phyloP scores from a whole-genome alignment of 2,797 vertebrate species.

The Cuculus canorus region DNA sequence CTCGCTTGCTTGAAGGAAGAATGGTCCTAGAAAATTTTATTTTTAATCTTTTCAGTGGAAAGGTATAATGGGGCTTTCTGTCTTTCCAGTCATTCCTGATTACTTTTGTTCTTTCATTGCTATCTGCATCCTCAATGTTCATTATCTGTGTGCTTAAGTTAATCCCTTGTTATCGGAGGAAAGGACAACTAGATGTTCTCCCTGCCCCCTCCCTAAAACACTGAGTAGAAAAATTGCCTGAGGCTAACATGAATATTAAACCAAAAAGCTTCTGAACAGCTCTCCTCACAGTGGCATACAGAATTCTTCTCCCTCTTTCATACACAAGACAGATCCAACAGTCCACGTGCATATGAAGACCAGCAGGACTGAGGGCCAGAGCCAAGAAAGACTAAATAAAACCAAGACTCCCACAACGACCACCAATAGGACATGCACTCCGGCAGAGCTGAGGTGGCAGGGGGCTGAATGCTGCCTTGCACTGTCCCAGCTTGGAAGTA shows the following conservation, averaged over 20 bases:
- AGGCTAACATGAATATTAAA: background rate
- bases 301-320: accelerated
- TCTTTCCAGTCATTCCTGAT: background rate
- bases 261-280: background rate
- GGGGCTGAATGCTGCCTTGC: background rate
- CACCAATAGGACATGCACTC: background rate
- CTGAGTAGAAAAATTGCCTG: background rate
- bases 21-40: background rate
- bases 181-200: background rate
- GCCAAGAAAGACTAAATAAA: background rate
- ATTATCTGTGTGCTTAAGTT: background rate
- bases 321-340: background rate
- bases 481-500: background rate
- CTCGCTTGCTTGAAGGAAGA: background rate
- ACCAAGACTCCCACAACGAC: background rate
- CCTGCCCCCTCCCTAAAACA: background rate
- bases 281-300: background rate
- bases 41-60: background rate
- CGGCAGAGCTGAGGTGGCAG: background rate
- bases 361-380: background rate
- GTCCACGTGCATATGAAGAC: background rate
- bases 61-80: background rate
- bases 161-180: background rate
- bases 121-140: background rate
- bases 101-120: background rate